phyloP scores from a whole-genome alignment of 2,888 invertebrate genomes.

The Tipula unca region DNA sequence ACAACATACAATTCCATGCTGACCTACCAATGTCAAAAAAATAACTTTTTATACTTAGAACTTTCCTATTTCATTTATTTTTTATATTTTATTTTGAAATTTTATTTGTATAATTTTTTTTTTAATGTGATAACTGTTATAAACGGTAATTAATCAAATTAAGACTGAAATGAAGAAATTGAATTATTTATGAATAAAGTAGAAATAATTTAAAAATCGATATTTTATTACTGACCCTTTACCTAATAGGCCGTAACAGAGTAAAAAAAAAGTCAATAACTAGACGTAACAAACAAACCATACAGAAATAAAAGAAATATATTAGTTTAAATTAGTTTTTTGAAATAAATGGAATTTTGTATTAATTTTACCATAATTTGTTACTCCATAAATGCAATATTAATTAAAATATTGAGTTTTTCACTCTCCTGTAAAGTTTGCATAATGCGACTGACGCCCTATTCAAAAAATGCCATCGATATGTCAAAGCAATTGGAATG shows the following conservation, averaged over 20 bases:
- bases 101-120: not conserved
- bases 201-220: not conserved
- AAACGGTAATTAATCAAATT: not conserved
- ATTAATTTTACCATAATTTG: not conserved
- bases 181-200: not conserved
- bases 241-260: conserved; percentile 10
- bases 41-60: not conserved
- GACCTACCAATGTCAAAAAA: conserved; percentile 2
- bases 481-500: too few relatives aligned
- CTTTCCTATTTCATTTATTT: not conserved
- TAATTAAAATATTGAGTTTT: not conserved
- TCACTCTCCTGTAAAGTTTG: too few relatives aligned
- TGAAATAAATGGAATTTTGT: not conserved
- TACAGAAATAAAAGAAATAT: not conserved
- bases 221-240: not conserved
- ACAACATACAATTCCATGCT: not conserved
- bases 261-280: not conserved
- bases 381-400: not conserved
- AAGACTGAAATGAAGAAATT: not conserved
- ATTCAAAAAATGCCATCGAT: not conserved
- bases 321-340: not conserved
- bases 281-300: conserved; percentile 1
- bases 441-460: too few relatives aligned
- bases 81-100: not conserved
- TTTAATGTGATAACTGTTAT: conserved; percentile 1